Evolutionary conservation across 2,888 invertebrate species (phyloP).

Genomic region (Hirudinaria manillensis): DNA sequence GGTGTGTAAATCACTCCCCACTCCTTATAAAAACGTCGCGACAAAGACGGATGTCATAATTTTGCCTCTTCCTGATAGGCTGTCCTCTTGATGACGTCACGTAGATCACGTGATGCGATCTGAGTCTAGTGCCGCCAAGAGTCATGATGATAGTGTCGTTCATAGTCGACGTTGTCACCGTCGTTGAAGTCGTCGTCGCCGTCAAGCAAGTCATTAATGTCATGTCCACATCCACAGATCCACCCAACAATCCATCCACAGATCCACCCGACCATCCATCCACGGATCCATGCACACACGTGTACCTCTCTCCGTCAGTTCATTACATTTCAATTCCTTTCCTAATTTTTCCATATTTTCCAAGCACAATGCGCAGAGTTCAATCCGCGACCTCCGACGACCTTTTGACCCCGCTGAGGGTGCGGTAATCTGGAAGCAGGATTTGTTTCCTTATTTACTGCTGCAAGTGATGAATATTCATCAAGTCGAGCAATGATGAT

Average conservation of each 20-base stretch:
- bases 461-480: neutral
- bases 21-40: too few relatives aligned
- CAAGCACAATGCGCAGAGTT: too few relatives aligned
- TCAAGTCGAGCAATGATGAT: neutral
- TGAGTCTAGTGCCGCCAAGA: neutral
- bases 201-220: neutral
- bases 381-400: too few relatives aligned
- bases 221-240: neutral
- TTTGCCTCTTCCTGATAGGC: too few relatives aligned
- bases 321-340: neutral
- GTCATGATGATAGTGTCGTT: neutral
- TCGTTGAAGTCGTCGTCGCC: neutral
- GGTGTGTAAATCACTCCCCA: neutral
- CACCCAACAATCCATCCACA: neutral
- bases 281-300: neutral
- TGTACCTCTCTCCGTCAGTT: neutral
- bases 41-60: too few relatives aligned
- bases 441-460: neutral
- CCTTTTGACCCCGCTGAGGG: too few relatives aligned
- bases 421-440: too few relatives aligned
- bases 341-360: too few relatives aligned
- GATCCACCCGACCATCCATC: neutral
- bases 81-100: too few relatives aligned
- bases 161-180: neutral
- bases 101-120: too few relatives aligned